Evolutionary conservation across 2,888 invertebrate species (phyloP), one percentile per base, ranked within the genome.

Genomic region (Parapristionchus giblindavisi): DNA sequence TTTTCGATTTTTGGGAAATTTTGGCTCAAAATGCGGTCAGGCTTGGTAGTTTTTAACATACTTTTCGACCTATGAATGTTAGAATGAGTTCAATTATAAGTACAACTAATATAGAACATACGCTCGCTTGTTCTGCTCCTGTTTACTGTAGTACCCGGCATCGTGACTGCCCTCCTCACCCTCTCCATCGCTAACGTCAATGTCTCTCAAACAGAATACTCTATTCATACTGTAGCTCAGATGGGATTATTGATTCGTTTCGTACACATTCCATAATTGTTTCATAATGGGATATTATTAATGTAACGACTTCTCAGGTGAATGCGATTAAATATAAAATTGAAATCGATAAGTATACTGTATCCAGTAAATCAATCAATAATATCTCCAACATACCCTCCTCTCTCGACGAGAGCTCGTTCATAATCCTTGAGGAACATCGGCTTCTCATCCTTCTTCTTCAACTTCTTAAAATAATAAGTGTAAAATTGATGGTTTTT

Each of bases 361-460:
- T 11, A 24, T 36, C 34, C 34, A 61, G 38, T 61, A 61, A 17
- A 4, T 48, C 48, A 21, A n/a, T 11, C 11, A 58, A 58, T 14
- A 27, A 58, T 11, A 58, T 14, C 11, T 24, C 8, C 38, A 90
- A 11, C 72, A 32, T 48, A 88, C 77, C 92, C 93, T 77, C 91
- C 92, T 81, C 92, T 92, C 84, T 93, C 92, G 40, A 94, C 91
- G 36, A 94, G 90, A 81, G 93, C 92, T 60, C 93, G 89, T 85
- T 95, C 93, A 87, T 93, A 94, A 87, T 94, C 94, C 85, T 93
- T 92, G 51, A 94, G 88, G 70, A 90, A 92, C 79, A 94, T 89
- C 1, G 92, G 91, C 82, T 92, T 91, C 2, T 91, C 89, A 87
- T 88, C 83, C 86, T 89, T 80, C 82, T 90, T 90, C 78, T 89